Evolutionary conservation across 2,888 invertebrate species (phyloP).

Genomic region (Litoditis marina): DNA sequence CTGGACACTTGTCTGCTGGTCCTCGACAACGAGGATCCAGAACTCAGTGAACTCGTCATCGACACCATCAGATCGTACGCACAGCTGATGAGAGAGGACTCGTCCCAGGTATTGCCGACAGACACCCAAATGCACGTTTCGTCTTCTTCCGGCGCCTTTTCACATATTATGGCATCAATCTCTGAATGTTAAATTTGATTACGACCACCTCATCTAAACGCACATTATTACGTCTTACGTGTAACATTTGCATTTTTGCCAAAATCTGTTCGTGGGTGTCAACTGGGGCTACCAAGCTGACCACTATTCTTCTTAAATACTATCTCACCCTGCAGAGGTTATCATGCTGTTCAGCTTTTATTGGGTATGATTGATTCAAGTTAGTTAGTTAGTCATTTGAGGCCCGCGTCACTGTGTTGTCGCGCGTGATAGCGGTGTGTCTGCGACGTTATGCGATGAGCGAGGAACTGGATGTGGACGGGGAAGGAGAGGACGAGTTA

Average conservation of each 20-base stretch:
- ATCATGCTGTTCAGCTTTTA: too few relatives aligned
- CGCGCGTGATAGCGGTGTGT: slow-evolving; percentile 24
- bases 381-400: slow-evolving; percentile 5
- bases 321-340: too few relatives aligned
- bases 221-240: too few relatives aligned
- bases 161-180: too few relatives aligned
- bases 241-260: too few relatives aligned
- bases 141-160: neutral
- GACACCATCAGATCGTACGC: slow-evolving; percentile 29
- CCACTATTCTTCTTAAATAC: too few relatives aligned
- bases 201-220: too few relatives aligned
- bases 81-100: slow-evolving; percentile 11
- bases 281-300: too few relatives aligned
- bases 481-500: slow-evolving; percentile 47
- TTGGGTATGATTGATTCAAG: neutral
- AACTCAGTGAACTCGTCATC: slow-evolving; percentile 28
- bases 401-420: slow-evolving; percentile 12
- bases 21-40: slow-evolving; percentile 33
- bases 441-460: slow-evolving; percentile 32
- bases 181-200: too few relatives aligned
- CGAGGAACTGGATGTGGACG: slow-evolving; percentile 38
- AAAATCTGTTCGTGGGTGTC: too few relatives aligned
- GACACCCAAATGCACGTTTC: neutral
- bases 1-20: slow-evolving; percentile 25
- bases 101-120: neutral